Conservation (phyloP, 1,140 invertebrate species). For the Sinonovacula constricta region DNA sequence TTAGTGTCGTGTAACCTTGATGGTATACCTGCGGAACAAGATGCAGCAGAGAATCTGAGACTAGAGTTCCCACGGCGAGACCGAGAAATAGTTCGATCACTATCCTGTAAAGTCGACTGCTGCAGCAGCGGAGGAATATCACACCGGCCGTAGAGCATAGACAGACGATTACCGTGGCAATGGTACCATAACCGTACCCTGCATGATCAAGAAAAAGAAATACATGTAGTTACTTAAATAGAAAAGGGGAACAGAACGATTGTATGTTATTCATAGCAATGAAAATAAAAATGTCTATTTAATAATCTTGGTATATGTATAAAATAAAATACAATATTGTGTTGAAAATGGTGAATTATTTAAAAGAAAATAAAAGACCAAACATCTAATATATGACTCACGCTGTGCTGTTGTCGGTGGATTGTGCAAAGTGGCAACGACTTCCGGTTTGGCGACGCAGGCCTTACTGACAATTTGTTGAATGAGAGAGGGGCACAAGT, state of each 20-base stretch:
- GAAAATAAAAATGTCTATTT: too few relatives aligned
- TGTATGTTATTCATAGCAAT: too few relatives aligned
- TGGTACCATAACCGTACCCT: conserved; percentile 69
- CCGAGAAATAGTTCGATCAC: conserved; percentile 77
- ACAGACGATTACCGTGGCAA: conserved; percentile 65
- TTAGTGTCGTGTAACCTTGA: too few relatives aligned
- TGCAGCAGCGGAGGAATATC: conserved; percentile 54
- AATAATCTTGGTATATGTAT: too few relatives aligned
- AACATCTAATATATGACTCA: conserved; percentile 25
- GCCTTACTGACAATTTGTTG: conserved; percentile 13
- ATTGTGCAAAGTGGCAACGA: conserved; percentile 50
- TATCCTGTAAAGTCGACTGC: conserved; percentile 47
- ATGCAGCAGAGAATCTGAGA: conserved; percentile 79
- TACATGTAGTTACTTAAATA: too few relatives aligned
- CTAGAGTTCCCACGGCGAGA: conserved; percentile 79
- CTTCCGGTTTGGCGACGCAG: conserved; percentile 14
- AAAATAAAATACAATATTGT: background rate
- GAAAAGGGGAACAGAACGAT: too few relatives aligned
- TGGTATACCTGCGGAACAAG: conserved; percentile 77
- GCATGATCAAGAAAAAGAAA: conserved; percentile 45
- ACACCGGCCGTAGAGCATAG: conserved; percentile 64
- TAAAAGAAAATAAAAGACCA: conserved; percentile 4
- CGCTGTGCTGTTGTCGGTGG: conserved; percentile 29
- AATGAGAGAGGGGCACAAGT: conserved; percentile 50
- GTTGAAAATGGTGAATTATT: background rate